Percentiles rank a stretch among this genome's conserved stretches.
Evolutionary conservation across 2,797 vertebrate species (phyloP).

Genomic region (Triplophysa yarkandensis): DNA sequence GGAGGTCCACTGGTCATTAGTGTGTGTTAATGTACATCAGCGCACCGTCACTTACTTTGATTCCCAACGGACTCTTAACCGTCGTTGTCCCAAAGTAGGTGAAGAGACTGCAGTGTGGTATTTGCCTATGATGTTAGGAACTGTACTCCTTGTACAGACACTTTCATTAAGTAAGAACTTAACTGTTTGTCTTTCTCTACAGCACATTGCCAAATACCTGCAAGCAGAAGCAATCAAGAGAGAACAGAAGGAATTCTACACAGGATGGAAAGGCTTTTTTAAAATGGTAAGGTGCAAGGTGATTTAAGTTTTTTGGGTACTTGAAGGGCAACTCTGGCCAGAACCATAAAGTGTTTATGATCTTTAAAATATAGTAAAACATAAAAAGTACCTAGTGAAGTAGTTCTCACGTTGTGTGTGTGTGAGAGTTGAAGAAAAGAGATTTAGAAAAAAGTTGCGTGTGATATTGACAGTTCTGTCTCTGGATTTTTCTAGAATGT

Average conservation of each 20-base stretch:
- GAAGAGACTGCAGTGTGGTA: background rate
- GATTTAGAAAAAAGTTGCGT: background rate
- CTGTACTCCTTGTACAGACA: background rate
- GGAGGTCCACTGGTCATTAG: slow-evolving; percentile 93
- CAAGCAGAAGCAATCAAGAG: slow-evolving; percentile 91
- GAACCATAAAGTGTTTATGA: background rate
- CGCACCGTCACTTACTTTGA: slow-evolving; percentile 90
- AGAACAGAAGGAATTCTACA: slow-evolving; percentile 82
- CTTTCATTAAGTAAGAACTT: background rate
- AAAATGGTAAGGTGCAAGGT: slow-evolving; percentile 82
- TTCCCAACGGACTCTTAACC: slow-evolving; percentile 92
- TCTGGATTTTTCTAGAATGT: slow-evolving; percentile 80
- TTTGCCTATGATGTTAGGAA: background rate
- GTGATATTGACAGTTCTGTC: slow-evolving; percentile 21
- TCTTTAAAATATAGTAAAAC: too few species aligned
- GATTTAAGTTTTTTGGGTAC: background rate
- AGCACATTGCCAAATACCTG: slow-evolving; percentile 93
- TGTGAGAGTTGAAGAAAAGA: background rate
- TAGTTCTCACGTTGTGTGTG: background rate
- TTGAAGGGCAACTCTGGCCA: background rate
- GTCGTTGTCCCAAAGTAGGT: slow-evolving; percentile 88
- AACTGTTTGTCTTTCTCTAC: slow-evolving; percentile 12
- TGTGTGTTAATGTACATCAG: slow-evolving; percentile 85
- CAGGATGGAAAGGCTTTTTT: slow-evolving; percentile 88
- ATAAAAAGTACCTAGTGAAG: too few species aligned